Conservation (phyloP, 2,797 vertebrate genomes). For the Cercopithecus diana region DNA sequence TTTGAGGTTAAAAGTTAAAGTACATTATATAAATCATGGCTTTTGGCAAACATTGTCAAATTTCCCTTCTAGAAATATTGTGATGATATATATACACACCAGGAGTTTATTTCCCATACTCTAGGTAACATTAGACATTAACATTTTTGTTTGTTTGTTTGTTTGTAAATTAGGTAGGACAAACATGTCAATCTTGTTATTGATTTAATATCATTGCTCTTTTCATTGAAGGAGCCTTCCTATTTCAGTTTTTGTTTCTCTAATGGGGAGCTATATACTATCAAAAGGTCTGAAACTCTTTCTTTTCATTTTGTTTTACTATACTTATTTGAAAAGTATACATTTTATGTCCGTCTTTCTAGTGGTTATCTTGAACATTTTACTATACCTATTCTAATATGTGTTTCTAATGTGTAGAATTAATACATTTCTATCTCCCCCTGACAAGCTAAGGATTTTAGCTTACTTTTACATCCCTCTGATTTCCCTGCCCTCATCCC, state of each 20-base stretch:
- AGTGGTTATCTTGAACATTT: not conserved
- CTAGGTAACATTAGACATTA: not conserved
- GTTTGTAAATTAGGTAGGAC: not conserved
- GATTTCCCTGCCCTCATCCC: not conserved
- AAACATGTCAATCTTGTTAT: not conserved
- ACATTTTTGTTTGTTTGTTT: not conserved
- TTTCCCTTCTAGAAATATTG: not conserved
- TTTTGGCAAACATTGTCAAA: not conserved
- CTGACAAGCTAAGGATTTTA: not conserved
- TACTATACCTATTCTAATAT: not conserved
- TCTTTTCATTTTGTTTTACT: not conserved
- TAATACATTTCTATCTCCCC: not conserved
- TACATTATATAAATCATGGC: not conserved
- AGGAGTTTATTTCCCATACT: not conserved
- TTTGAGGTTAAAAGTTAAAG: conserved; percentile 48
- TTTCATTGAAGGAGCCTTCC: not conserved
- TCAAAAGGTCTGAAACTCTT: not conserved
- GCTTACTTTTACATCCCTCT: not conserved
- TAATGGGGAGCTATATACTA: not conserved
- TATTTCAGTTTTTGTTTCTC: not conserved
- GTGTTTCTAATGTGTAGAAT: not conserved
- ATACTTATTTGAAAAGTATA: not conserved
- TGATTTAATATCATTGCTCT: not conserved
- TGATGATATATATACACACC: not conserved
- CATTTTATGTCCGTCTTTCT: not conserved